Percentiles rank a stretch among this genome's conserved stretches.
Conservation (phyloP, 2,888 invertebrate genomes). For the Zaprionus lineosus region DNA sequence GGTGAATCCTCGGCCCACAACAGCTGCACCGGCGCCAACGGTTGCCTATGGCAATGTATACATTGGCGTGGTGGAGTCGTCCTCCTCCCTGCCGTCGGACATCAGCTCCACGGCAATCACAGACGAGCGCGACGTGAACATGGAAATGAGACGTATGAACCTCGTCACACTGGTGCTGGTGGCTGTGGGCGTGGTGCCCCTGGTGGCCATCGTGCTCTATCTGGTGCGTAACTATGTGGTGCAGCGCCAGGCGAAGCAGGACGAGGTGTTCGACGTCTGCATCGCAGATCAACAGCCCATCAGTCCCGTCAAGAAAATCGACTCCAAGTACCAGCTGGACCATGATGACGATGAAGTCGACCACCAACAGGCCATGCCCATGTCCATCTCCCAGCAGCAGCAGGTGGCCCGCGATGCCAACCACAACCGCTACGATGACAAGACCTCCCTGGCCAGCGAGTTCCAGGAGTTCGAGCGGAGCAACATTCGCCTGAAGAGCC, state of each 20-base stretch:
- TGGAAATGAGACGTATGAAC: constrained; percentile 85
- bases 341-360: constrained; percentile 71
- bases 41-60: constrained; percentile 18
- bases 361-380: constrained; percentile 40
- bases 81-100: constrained; percentile 45
- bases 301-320: constrained; percentile 82
- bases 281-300: constrained; percentile 85
- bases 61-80: constrained; percentile 58
- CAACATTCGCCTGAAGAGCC: constrained; percentile 89
- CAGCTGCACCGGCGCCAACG: constrained; percentile 7
- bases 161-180: constrained; percentile 86
- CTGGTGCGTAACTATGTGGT: constrained; percentile 84
- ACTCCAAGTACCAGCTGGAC: constrained; percentile 66
- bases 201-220: constrained; percentile 85
- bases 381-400: constrained; percentile 39
- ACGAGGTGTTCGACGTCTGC: constrained; percentile 86
- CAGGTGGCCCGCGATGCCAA: constrained; percentile 58
- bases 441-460: constrained; percentile 79
- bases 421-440: constrained; percentile 74
- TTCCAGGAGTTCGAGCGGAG: constrained; percentile 89
- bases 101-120: constrained; percentile 69
- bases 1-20: constrained; percentile 70
- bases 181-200: constrained; percentile 85
- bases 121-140: constrained; percentile 84
- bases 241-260: constrained; percentile 81